phyloP scores from a whole-genome alignment of 2,797 vertebrate species.

The Scleropages formosus region DNA sequence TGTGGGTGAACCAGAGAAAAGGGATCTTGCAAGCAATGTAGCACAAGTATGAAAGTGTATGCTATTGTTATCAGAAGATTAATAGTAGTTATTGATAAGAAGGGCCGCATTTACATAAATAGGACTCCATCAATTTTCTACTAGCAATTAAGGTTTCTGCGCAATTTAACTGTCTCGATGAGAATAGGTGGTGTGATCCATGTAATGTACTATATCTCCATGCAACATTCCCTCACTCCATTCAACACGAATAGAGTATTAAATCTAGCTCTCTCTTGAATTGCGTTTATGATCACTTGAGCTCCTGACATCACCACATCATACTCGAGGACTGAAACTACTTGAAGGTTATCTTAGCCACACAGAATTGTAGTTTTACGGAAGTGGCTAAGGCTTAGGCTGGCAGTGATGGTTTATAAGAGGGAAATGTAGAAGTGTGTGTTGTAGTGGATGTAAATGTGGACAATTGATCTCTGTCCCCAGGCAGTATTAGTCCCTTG shows the following conservation, averaged over 20 bases:
- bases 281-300: too few relatives aligned
- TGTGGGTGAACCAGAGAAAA: constrained; percentile 25
- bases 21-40: not conserved
- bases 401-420: not conserved
- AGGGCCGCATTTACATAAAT: too few relatives aligned
- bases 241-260: not conserved
- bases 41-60: not conserved
- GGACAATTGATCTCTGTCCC: constrained; percentile 27
- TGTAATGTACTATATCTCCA: too few relatives aligned
- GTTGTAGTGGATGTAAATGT: not conserved
- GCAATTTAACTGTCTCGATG: not conserved
- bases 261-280: not conserved
- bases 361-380: not conserved
- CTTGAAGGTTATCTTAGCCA: not conserved
- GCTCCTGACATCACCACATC: not conserved
- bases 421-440: not conserved
- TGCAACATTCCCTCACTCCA: too few relatives aligned
- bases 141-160: too few relatives aligned
- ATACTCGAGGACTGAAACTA: not conserved
- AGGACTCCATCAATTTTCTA: too few relatives aligned
- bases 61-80: too few relatives aligned
- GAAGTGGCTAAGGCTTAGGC: not conserved
- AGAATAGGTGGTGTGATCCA: too few relatives aligned
- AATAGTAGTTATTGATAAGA: too few relatives aligned
- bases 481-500: constrained; percentile 42